Evolutionary conservation across 2,888 invertebrate species (phyloP).

Genomic region (Fissipunctia ypsillon): DNA sequence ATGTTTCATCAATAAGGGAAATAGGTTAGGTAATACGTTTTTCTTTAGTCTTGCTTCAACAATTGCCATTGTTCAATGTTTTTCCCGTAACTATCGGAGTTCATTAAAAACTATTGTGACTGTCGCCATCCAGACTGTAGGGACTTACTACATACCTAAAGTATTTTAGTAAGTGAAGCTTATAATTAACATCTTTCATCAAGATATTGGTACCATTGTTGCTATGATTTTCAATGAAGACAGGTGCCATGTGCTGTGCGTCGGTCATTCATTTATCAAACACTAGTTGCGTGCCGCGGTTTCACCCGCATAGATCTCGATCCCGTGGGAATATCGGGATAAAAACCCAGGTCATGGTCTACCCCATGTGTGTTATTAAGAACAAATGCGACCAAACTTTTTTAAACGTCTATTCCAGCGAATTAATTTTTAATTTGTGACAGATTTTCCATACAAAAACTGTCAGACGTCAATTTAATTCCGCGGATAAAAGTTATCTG

Average conservation of each 20-base stretch:
- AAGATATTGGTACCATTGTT: background rate
- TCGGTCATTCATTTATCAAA: background rate
- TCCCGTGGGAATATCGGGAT: too few relatives aligned
- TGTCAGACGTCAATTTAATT: too few relatives aligned
- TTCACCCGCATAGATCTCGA: too few relatives aligned
- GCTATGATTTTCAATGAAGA: constrained; percentile 9
- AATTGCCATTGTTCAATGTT: constrained; percentile 73
- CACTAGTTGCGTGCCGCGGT: too few relatives aligned
- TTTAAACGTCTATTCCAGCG: too few relatives aligned
- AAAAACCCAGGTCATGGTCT: too few relatives aligned
- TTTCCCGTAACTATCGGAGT: constrained; percentile 59
- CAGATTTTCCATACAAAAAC: too few relatives aligned
- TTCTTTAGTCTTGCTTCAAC: constrained; percentile 63
- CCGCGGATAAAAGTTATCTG: too few relatives aligned
- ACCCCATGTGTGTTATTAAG: too few relatives aligned
- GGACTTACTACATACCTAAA: background rate
- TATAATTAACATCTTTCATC: constrained; percentile 3
- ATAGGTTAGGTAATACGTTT: constrained; percentile 21
- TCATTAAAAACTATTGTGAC: constrained; percentile 47
- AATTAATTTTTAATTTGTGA: too few relatives aligned
- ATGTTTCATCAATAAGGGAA: constrained; percentile 24
- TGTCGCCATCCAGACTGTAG: constrained; percentile 11
- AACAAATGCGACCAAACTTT: too few relatives aligned
- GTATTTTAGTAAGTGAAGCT: background rate
- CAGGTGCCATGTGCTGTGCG: background rate